Base-by-base conservation (phyloP, 2,113 vertebrate genomes). In the Lophochroa leadbeateri region DNA sequence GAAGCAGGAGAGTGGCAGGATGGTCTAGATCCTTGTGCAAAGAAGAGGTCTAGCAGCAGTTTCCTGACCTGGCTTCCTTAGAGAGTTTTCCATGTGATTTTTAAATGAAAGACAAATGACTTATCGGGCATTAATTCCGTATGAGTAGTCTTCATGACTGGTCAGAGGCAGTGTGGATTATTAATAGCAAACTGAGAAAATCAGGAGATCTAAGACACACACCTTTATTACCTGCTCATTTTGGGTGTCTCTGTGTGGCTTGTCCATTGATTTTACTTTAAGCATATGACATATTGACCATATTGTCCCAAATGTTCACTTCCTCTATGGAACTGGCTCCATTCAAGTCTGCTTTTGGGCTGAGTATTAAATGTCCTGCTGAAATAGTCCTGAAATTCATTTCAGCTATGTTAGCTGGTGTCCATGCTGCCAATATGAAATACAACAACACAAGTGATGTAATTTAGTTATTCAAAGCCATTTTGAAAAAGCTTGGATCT, bases 371-470 rank as follows among this genome's bases (percentile, higher is more conserved):
- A 67, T 10, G 11, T 64, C 43, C 64, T 85, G 57, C 83, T 86
- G 57, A 70, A 86, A 27, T 20, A 13, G n/a, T 70, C 47, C 61
- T 67, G 61, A 33, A 11, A 9, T 18, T 71, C 43, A 20, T 90
- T 94, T 92, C 72, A 68, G 52, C 82, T 46, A 31, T 16, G 23
- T 67, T 69, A 93, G 71, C 81, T 96, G 92, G 60, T 90, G 90
- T 96, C 91, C 90, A 76, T 93, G 87, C 91, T 95, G 86, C 95
- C 92, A 94, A 74, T 58, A 72, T 7, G 58, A 94, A 90, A 88
- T 77, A 71, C 69, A 93, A 39, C 72, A 88, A 14, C 39, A 58
- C 35, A 21, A 82, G 58, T 74, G 78, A 88, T 76, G 92, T 68
- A 71, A 92, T 94, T 89, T 95, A 81, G 72, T 90, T 70, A 82